Base-by-base conservation (phyloP, 2,113 vertebrate genomes). In the Cynopterus brachyotis region DNA sequence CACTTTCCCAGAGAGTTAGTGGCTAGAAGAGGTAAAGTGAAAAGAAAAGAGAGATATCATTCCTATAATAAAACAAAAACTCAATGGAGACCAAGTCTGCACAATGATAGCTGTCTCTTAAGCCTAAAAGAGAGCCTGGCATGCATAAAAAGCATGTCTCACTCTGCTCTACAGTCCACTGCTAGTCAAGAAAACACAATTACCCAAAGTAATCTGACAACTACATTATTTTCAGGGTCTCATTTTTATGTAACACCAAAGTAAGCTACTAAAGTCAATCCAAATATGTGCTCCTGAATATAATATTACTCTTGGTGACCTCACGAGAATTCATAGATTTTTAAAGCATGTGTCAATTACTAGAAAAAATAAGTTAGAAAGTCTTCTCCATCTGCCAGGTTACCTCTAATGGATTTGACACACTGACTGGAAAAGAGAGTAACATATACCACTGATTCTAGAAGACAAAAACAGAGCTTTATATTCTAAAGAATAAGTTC, bases 341-440 rank as follows among this genome's bases (percentile, higher is more conserved):
- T 81, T 95, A 95, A 96, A 91, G 24, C 20, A 81, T 35, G 7
- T 96, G 73, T 45, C 91, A 96, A 94, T 88, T 64, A 94, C n/a
- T 82, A 92, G 16, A 92, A 78, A 92, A 96, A 95, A 37, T 87
- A 69, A 94, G 26, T 80, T 80, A 96, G 42, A 95, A 96, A 94
- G 37, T 16, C 16, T 81, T 91, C 53, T 84, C 67, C 42, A 70
- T 72, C 40, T 79, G 55, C 32, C 79, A 95, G 28, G 42, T 62
- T 60, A 70, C 47, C 42, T 28, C 69, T 90, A 90, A 72, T 45
- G 22, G 53, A 95, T 95, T 94, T 30, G 89, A n/a, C n/a, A 97
- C 79, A 85, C 2, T 90, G 66, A 76, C 73, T 37, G 45, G 16
- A 94, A 91, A 30, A 94, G 60, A 95, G 22, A 88, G 22, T 5